Base-by-base conservation (phyloP, 1,140 invertebrate genomes). In the Asobara japonica region DNA sequence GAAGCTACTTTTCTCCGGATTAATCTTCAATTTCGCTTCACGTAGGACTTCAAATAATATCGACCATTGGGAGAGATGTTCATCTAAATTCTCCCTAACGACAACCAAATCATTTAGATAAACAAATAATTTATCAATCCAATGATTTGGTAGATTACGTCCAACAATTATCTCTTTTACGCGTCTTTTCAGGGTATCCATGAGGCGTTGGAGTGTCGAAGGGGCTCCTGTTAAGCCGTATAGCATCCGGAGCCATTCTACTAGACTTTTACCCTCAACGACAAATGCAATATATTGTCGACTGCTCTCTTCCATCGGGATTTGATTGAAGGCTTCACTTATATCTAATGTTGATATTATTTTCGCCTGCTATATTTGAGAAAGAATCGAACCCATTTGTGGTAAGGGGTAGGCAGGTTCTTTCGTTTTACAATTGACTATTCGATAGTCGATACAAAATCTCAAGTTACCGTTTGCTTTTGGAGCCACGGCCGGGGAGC, bases 181-280 rank as follows among this genome's bases (percentile, higher is more conserved):
- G 2, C 56, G 61, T 62, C 62, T 31, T 61, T 71, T 74, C 11
- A 72, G 45, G 3, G 29, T 31, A 36, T 72, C 71, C 64, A 72
- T 72, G 10, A 72, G 31, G 22, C 38, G 45, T 66, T 67, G 71
- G 38, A 66, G 66, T n/a, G 62, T 72, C 51, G 71, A 72, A 56
- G 71, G 71, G 33, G 71, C 71, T 36, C 64, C 71, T 18, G 62
- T 72, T 22, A 72, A 56, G 5, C 71, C 71, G 64, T 71, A 88
- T 0, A 84, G 83, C 83, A 88, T 86, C 8, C 82, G 79, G 8
- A 72, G 75, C 74, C 86, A 89, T 45, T 82, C 78, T 62, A 79
- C 87, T 13, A 86, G 72, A 4, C 82, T 82, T 61, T 80, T 77
- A 48, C 82, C 81, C 18, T 82, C 83, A 1, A 86, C 84, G 2